Percentiles rank a stretch among this genome's conserved stretches.
Evolutionary conservation across 2,113 vertebrate genomes (phyloP).

Genomic region (Bos taurus): DNA sequence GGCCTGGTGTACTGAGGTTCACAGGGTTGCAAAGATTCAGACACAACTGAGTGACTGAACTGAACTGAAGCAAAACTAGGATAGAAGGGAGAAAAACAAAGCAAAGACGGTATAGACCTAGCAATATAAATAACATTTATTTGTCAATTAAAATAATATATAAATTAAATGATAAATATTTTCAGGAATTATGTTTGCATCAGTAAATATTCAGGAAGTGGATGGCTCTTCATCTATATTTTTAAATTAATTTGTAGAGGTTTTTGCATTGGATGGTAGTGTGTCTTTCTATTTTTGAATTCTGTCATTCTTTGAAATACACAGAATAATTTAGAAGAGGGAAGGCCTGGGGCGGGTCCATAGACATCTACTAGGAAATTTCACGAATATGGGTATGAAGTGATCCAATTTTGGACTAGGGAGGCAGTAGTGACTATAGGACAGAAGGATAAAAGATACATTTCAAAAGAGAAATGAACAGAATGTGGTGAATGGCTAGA

Average conservation of each 20-base stretch:
- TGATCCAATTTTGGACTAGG: neutral
- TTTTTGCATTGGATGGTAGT: neutral
- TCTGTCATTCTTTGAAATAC: neutral
- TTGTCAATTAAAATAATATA: neutral
- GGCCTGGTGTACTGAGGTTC: neutral
- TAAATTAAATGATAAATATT: neutral
- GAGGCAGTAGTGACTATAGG: neutral
- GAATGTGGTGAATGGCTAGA: neutral
- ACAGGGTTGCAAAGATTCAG: neutral
- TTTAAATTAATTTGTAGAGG: neutral
- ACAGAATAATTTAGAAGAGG: neutral
- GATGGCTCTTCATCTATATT: neutral
- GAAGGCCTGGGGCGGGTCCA: neutral
- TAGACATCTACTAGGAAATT: conserved; percentile 10
- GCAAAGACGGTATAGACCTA: neutral
- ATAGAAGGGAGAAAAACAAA: neutral
- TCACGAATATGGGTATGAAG: neutral
- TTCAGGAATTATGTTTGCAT: neutral
- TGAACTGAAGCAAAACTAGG: neutral
- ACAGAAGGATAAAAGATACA: conserved; percentile 14
- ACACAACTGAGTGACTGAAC: neutral
- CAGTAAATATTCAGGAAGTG: neutral
- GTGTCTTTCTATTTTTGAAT: neutral
- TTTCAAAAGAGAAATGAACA: conserved; percentile 32
- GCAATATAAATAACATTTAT: neutral